Percentiles rank a stretch among this genome's conserved stretches.
These are phyloP conservation scores for Helicoverpa zea DNA, from an alignment of 1,140 invertebrate species.

Conservation along the genomic window DNA sequence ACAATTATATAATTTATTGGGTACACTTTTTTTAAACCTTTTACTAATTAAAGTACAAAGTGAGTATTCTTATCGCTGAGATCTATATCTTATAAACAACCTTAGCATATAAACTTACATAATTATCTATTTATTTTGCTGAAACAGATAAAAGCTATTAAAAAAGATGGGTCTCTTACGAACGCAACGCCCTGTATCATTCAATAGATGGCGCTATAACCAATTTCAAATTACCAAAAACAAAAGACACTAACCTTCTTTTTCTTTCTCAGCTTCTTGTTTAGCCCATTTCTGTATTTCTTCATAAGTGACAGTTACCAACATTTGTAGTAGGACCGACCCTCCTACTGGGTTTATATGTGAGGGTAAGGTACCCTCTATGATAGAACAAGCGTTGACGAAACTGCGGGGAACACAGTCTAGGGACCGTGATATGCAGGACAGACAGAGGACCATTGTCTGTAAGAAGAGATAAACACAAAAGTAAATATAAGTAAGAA, in stretches of 20 bases:
- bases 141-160: too few species aligned
- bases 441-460: conserved; percentile 91
- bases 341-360: conserved; percentile 89
- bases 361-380: conserved; percentile 90
- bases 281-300: conserved; percentile 85
- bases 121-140: too few species aligned
- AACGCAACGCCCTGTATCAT: background rate
- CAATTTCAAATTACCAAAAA: background rate
- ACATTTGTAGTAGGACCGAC: conserved; percentile 90
- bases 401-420: conserved; percentile 88
- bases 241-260: conserved; percentile 62
- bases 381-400: conserved; percentile 84
- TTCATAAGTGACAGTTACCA: conserved; percentile 88
- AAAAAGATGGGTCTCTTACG: too few species aligned
- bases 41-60: too few species aligned
- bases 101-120: too few species aligned
- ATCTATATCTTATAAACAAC: too few species aligned
- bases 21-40: too few species aligned
- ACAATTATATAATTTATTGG: too few species aligned
- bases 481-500: too few species aligned
- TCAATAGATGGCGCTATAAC: conserved; percentile 20
- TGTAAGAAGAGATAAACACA: too few species aligned
- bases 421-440: conserved; percentile 89
- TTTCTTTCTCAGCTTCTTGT: conserved; percentile 81
- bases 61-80: too few species aligned